These are phyloP conservation scores for Macrotis lagotis DNA, from an alignment of 2,113 vertebrate species.

Conservation along the genomic window DNA sequence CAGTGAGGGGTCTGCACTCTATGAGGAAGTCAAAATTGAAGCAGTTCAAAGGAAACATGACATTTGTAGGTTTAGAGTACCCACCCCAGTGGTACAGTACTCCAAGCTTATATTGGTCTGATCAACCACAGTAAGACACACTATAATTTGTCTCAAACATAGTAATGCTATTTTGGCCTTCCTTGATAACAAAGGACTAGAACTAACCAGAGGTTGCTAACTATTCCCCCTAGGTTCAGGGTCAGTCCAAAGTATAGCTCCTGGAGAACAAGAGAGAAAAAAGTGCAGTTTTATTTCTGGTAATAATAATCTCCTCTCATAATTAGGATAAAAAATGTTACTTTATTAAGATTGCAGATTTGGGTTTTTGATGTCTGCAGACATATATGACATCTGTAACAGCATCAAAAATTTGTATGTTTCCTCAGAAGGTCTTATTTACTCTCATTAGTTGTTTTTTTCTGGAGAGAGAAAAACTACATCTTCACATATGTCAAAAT, in stretches of 20 bases:
- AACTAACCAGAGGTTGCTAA: too few relatives aligned
- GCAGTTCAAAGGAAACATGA: too few relatives aligned
- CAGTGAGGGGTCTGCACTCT: too few relatives aligned
- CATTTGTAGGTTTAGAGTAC: too few relatives aligned
- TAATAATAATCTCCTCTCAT: conserved; percentile 73
- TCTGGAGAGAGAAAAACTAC: conserved; percentile 64
- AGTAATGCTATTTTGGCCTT: too few relatives aligned
- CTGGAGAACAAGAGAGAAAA: conserved; percentile 27
- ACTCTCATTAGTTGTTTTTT: conserved; percentile 71
- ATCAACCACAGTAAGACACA: too few relatives aligned
- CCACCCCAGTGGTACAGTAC: too few relatives aligned
- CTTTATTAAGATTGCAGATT: conserved; percentile 82
- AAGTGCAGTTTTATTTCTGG: conserved; percentile 74
- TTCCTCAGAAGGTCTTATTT: conserved; percentile 74
- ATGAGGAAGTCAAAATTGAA: too few relatives aligned
- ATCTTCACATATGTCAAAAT: conserved; percentile 56
- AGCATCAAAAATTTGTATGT: conserved; percentile 81
- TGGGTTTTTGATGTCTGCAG: conserved; percentile 75
- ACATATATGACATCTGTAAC: conserved; percentile 81
- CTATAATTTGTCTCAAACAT: too few relatives aligned
- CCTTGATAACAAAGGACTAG: too few relatives aligned
- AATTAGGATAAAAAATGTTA: conserved; percentile 80
- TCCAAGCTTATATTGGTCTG: too few relatives aligned
- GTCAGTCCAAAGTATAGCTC: neutral
- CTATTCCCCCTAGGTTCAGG: neutral